Evolutionary conservation across 2,113 vertebrate species (phyloP), one percentile per base, ranked within the genome.

Genomic region (Genyomyrus donnyi): DNA sequence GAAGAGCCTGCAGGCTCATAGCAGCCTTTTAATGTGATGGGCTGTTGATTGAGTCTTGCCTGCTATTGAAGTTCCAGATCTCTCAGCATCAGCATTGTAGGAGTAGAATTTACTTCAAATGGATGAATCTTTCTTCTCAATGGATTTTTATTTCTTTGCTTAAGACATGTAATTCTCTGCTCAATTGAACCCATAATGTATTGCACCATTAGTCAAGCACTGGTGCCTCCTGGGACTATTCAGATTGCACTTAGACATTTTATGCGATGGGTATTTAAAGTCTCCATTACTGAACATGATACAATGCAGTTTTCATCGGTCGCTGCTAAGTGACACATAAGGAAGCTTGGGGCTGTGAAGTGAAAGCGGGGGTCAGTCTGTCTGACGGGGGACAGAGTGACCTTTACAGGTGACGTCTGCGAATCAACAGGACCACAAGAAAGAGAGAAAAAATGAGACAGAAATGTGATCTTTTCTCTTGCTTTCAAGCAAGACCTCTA

Each of bases 81-180:
- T 80, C 74, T 80, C 35, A 35, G 15, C 74, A 80, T 80, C 31
- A 35, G 15, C 74, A 80, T 80, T 17, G 42, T 3, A 46, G 45
- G 9, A 11, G 39, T 85, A 85, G 83, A 42, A 80, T 85, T 48
- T 85, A 85, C 45, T 46, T 85, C 83, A 85, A 45, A 48, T 85
- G 45, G 45, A 45, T 85, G 83, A 85, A 85, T 85, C 42, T 48
- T 48, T 85, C 39, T 46, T 46, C 83, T 85, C 83, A 39, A 45
- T 85, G 83, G 19, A 80, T 80, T 80, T 48, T 85, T 85, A 85
- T 85, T 85, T 45, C 39, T 85, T 48, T 85, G 83, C 83, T 85
- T 85, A 45, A 85, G 83, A 45, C 39, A 85, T 46, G 42, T 46
- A 48, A 45, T 48, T 48, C 83, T 85, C 45, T 48, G 83, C 45